Percentiles rank a stretch among this genome's conserved stretches.
phyloP scores from a whole-genome alignment of 2,797 vertebrate species.

The Lepus townsendii region DNA sequence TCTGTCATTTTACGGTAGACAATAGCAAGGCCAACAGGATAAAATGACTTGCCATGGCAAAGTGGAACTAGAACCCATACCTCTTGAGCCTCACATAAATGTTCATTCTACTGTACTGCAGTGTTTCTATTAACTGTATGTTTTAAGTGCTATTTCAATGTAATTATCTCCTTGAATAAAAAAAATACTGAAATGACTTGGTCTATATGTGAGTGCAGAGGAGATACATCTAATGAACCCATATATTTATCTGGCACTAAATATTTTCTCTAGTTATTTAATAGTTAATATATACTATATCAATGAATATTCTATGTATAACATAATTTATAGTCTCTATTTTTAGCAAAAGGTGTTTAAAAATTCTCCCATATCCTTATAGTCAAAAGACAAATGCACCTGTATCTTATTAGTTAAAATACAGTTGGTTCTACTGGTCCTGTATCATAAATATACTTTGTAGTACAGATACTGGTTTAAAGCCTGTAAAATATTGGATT shows the following conservation, averaged over 20 bases:
- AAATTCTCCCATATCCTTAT: slow-evolving; percentile 13
- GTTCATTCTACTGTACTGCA: not conserved
- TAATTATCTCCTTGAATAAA: slow-evolving; percentile 27
- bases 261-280: slow-evolving; percentile 54
- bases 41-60: slow-evolving; percentile 45
- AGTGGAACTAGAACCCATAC: slow-evolving; percentile 20
- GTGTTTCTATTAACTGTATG: slow-evolving; percentile 22
- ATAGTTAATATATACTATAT: slow-evolving; percentile 46
- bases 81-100: slow-evolving; percentile 16
- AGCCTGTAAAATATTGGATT: slow-evolving; percentile 35
- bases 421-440: not conserved
- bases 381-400: not conserved
- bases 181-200: slow-evolving; percentile 54
- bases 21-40: slow-evolving; percentile 24
- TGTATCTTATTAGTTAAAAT: slow-evolving; percentile 57
- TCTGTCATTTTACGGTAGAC: slow-evolving; percentile 45
- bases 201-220: not conserved
- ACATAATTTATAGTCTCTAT: slow-evolving; percentile 37
- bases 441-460: slow-evolving; percentile 11
- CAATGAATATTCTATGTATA: slow-evolving; percentile 13
- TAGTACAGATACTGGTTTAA: slow-evolving; percentile 42
- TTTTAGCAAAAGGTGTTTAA: slow-evolving; percentile 56
- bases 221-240: not conserved
- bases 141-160: slow-evolving; percentile 47
- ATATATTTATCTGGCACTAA: slow-evolving; percentile 43